A percentile compares a stretch with the other conserved stretches of the same genome.
These are phyloP conservation scores for Cenopis cana DNA, from an alignment of 2,888 invertebrate genomes.

Conservation along the genomic window DNA sequence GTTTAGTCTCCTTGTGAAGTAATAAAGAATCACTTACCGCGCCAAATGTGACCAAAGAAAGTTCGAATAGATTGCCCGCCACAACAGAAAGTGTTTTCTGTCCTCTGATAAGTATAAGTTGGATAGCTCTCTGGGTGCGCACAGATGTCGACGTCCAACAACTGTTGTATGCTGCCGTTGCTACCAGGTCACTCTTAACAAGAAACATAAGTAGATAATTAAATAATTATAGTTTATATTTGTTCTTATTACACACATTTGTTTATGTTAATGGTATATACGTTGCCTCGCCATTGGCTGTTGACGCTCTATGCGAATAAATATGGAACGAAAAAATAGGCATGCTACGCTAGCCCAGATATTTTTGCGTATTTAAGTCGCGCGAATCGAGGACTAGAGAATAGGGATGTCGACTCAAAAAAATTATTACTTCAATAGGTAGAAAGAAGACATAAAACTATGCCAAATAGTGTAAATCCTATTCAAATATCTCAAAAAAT, in stretches of 20 bases:
- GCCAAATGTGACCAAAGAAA: constrained; percentile 62
- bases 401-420: too few species aligned
- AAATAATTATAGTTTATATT: too few species aligned
- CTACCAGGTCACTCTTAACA: constrained; percentile 57
- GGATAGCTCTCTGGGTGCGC: constrained; percentile 55
- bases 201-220: not conserved
- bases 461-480: too few species aligned
- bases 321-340: not conserved
- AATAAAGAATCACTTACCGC: constrained; percentile 47
- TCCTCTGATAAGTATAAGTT: constrained; percentile 59
- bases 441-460: too few species aligned
- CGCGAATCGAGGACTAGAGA: not conserved
- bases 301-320: not conserved
- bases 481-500: too few species aligned
- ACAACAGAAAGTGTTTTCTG: constrained; percentile 58
- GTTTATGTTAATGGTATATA: too few species aligned
- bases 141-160: constrained; percentile 57
- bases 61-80: constrained; percentile 62
- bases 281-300: too few species aligned
- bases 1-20: not conserved
- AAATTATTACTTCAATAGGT: too few species aligned
- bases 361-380: not conserved
- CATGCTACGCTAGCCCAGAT: not conserved
- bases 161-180: constrained; percentile 57
- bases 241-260: too few species aligned